A percentile compares a stretch with the other conserved stretches of the same genome.
phyloP scores from a whole-genome alignment of 53 echinoderm and acorn worm genomes.

The Pentamera pediparva region DNA sequence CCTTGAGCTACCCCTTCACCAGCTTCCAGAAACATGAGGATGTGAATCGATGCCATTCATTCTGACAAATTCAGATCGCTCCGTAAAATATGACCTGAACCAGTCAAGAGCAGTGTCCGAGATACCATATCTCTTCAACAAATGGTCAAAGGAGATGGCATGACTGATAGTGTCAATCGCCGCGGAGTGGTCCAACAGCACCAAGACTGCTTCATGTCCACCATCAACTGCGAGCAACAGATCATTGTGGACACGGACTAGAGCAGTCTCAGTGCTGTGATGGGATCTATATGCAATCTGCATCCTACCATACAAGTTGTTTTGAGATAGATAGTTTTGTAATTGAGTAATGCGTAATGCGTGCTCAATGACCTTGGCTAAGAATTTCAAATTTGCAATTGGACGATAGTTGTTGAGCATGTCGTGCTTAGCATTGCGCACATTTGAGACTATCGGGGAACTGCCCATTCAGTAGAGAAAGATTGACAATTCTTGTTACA shows the following conservation, averaged over 20 bases:
- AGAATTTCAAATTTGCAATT: conserved; percentile 35
- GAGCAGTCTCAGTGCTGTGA: conserved; percentile 17
- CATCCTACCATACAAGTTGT: not conserved
- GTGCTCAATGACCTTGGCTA: conserved; percentile 33
- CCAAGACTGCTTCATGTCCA: conserved; percentile 6
- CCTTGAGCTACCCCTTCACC: too few relatives aligned
- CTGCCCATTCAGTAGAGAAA: conserved; percentile 22
- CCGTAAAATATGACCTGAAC: too few relatives aligned
- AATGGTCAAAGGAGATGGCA: too few relatives aligned
- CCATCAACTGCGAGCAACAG: not conserved
- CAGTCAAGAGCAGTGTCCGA: too few relatives aligned
- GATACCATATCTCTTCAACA: too few relatives aligned
- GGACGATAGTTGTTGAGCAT: conserved; percentile 33
- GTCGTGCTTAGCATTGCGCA: conserved; percentile 12
- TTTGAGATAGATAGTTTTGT: not conserved
- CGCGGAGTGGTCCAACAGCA: not conserved
- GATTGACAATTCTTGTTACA: conserved; percentile 33
- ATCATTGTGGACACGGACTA: conserved; percentile 12
- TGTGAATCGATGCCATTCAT: too few relatives aligned
- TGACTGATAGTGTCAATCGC: conserved; percentile 21
- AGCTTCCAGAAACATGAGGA: too few relatives aligned
- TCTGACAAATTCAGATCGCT: too few relatives aligned
- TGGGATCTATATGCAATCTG: conserved; percentile 10
- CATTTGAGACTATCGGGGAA: conserved; percentile 34
- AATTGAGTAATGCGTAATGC: not conserved